Base-by-base conservation (phyloP, 2,888 invertebrate genomes). In the Chironomus tentans region DNA sequence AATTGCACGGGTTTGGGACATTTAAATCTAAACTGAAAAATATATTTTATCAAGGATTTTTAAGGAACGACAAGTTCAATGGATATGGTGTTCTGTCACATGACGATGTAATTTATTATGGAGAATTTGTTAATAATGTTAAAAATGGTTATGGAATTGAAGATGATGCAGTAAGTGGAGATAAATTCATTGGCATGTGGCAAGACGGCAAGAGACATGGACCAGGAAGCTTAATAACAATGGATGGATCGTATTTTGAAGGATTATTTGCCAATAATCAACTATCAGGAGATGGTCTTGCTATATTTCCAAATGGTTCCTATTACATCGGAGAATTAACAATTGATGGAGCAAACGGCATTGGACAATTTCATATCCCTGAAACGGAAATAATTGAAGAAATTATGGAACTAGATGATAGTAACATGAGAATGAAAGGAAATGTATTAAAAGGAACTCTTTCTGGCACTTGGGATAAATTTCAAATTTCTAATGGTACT, bases 101-200 rank as follows among this genome's bases (percentile, higher is more conserved):
- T 80, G 93, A 94, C 22, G 90, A 91, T 78, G 92, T 92, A 80
- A 91, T 90, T 76, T 96, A 95, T 81, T 92, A 95, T n/a, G 96
- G 96, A 0, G 94, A 95, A 80, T 96, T 95, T 91, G 86, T 87
- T 13, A 86, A 86, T 72, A 94, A 95, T 21, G 87, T 87, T 2
- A 91, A 90, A 79, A 90, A 91, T 79, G 96, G 96, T 0, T 96
- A 96, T 80, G 95, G 95, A 0, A 92, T 96, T 0, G 90, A 94
- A 87, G 94, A 95, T 81, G 92, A 95, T 80, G 92, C 93, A 71
- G 87, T 90, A 28, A 91, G 89, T 79, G 94, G 95, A 2, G 94
- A 95, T 82, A 95, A 95, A 82, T 96, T 95, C 83, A 88, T 96
- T 82, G 96, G 96, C 5, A 90, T 90, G 83, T 96, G 95, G 93